Conservation (phyloP, 2,113 vertebrate genomes). For the Phrynosoma platyrhinos region DNA sequence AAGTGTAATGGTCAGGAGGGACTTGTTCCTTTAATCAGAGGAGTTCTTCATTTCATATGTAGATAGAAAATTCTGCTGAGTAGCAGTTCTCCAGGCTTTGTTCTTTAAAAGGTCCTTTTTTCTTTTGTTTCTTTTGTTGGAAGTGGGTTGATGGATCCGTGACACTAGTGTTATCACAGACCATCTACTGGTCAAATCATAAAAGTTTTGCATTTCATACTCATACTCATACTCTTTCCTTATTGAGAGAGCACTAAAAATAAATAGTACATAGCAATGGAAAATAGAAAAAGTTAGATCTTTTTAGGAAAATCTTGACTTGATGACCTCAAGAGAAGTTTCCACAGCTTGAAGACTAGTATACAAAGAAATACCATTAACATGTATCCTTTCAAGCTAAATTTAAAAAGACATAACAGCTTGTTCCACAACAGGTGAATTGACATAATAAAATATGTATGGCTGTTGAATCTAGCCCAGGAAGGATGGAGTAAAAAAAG, state of each 20-base stretch:
- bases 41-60: too few relatives aligned
- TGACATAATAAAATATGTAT: slow-evolving; percentile 33
- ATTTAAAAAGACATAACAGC: slow-evolving; percentile 31
- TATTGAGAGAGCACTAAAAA: not conserved
- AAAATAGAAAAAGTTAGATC: not conserved
- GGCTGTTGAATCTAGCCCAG: not conserved
- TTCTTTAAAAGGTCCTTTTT: too few relatives aligned
- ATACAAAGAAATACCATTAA: slow-evolving; percentile 54
- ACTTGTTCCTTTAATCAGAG: too few relatives aligned
- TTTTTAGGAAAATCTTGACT: not conserved
- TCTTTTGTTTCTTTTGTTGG: too few relatives aligned
- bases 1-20: too few relatives aligned
- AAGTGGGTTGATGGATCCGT: too few relatives aligned
- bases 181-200: not conserved
- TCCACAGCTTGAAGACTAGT: slow-evolving; percentile 28
- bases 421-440: slow-evolving; percentile 36
- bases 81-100: too few relatives aligned
- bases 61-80: too few relatives aligned
- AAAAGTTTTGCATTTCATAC: too few relatives aligned
- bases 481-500: slow-evolving; percentile 21
- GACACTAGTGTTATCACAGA: not conserved
- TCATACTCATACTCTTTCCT: not conserved
- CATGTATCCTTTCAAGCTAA: slow-evolving; percentile 42
- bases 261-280: not conserved
- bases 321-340: not conserved